These are phyloP conservation scores for Gastrophryne carolinensis DNA, from an alignment of 2,797 vertebrate genomes.

Conservation along the genomic window DNA sequence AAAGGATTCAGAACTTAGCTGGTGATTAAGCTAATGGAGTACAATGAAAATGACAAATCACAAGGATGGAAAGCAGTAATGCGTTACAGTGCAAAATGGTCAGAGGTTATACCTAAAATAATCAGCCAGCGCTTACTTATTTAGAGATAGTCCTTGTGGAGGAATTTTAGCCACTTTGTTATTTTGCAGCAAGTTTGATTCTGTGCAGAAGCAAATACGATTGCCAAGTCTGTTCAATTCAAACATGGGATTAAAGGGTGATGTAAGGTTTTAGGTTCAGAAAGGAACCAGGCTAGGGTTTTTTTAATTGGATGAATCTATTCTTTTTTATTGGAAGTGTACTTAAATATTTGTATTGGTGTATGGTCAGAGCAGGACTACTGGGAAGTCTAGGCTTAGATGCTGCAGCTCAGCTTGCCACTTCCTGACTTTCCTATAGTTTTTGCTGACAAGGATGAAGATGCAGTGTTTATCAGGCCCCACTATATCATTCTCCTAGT, in stretches of 20 bases:
- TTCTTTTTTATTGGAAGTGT: no score
- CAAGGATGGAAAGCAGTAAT: neutral
- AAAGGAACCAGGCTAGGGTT: neutral
- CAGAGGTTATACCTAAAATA: slow-evolving; percentile 21
- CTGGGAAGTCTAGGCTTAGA: no score
- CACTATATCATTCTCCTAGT: no score
- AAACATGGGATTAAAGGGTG: slow-evolving; percentile 10
- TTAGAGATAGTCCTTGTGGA: slow-evolving; percentile 33
- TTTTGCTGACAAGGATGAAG: no score
- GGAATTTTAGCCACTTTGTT: slow-evolving; percentile 24
- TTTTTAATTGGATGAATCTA: neutral
- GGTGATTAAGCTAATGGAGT: slow-evolving; percentile 4
- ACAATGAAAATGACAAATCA: neutral
- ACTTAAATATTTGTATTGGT: no score
- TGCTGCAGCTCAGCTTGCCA: no score
- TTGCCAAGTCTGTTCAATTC: slow-evolving; percentile 37
- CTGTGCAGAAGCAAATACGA: slow-evolving; percentile 42
- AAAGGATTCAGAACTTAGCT: slow-evolving; percentile 14
- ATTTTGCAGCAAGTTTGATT: slow-evolving; percentile 29
- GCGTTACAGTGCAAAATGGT: neutral
- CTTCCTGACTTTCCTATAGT: no score
- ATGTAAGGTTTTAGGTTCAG: neutral
- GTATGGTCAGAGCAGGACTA: no score
- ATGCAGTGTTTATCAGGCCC: no score
- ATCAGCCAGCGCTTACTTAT: neutral